Conservation (phyloP, 2,797 vertebrate species). For the Lophura swinhoii region DNA sequence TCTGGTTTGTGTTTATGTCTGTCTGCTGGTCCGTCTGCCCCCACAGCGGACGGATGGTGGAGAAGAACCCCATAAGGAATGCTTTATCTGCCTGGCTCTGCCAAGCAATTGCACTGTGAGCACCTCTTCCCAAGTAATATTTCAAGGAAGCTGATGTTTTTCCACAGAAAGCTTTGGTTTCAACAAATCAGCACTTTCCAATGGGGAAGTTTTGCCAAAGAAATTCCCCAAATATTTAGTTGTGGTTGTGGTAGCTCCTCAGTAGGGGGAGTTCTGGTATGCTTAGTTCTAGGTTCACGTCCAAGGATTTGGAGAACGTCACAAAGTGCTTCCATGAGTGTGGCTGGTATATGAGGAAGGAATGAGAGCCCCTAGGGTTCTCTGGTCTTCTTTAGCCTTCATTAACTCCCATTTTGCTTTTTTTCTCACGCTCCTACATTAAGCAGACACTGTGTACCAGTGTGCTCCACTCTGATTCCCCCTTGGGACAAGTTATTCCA, state of each 20-base stretch:
- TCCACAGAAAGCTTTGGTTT: constrained; percentile 35
- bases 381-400: neutral
- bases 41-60: neutral
- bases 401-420: neutral
- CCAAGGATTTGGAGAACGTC: constrained; percentile 15
- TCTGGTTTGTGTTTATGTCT: neutral
- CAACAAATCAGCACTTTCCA: constrained; percentile 23
- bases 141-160: neutral
- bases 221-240: constrained; percentile 17
- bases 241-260: constrained; percentile 65
- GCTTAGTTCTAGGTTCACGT: neutral
- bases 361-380: neutral
- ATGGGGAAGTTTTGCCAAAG: neutral
- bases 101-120: neutral
- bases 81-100: neutral
- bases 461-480: neutral
- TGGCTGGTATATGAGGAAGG: neutral
- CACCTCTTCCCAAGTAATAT: neutral
- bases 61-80: neutral
- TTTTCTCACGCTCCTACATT: accelerated
- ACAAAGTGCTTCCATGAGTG: neutral
- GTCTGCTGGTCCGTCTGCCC: neutral
- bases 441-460: neutral
- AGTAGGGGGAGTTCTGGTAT: constrained; percentile 65
- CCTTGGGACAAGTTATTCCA: neutral